Conservation (phyloP, 30 jellyfish, hydroid and myxozoan species). For the Aurelia sp. region DNA sequence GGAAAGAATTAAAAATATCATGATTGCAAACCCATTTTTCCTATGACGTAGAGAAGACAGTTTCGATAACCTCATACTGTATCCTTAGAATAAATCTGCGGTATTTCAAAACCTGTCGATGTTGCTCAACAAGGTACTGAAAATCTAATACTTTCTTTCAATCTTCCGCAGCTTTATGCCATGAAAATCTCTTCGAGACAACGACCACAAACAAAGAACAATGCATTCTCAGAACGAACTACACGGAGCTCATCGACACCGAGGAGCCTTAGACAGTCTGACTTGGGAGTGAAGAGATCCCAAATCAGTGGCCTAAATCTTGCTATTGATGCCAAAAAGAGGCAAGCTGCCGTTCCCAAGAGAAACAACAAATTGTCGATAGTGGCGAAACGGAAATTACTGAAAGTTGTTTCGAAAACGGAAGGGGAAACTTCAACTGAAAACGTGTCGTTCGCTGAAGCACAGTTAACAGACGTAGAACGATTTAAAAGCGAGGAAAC, state of each 20-base stretch:
- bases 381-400: conserved; percentile 1
- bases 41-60: no score
- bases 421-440: not conserved
- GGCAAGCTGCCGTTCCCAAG: conserved; percentile 22
- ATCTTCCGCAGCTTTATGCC: conserved; percentile 17
- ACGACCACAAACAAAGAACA: conserved; percentile 29
- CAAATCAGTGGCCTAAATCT: conserved; percentile 45
- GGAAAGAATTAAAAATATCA: no score
- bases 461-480: not conserved
- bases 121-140: not conserved
- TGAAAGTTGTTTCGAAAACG: not conserved
- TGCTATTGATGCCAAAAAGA: conserved; percentile 41
- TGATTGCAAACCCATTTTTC: no score
- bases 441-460: not conserved
- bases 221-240: conserved; percentile 46
- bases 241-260: conserved; percentile 67
- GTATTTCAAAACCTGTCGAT: no score
- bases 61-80: no score
- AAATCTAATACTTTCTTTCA: not conserved
- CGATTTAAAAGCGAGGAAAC: not conserved
- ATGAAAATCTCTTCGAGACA: conserved; percentile 55
- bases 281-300: conserved; percentile 56
- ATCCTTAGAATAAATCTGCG: no score
- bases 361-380: conserved; percentile 7
- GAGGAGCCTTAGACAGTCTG: conserved; percentile 49